A percentile compares a stretch with the other conserved stretches of the same genome.
Conservation (phyloP, 2,113 vertebrate genomes). For the Amazona vittata region DNA sequence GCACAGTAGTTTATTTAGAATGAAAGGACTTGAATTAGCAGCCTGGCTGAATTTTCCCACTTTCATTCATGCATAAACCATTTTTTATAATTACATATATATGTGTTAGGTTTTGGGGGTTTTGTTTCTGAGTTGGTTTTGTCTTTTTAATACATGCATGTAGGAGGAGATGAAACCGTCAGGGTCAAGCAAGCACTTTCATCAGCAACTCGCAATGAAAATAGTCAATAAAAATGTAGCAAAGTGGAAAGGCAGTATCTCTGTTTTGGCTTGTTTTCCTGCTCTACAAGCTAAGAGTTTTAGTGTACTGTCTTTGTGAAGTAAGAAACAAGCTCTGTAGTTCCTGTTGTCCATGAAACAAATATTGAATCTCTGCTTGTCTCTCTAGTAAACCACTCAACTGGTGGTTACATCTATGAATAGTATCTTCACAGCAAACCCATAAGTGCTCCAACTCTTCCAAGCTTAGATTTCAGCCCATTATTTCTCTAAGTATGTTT, state of each 20-base stretch:
- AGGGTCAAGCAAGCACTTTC: not conserved
- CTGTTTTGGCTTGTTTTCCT: not conserved
- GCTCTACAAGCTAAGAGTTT: not conserved
- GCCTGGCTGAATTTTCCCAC: not conserved
- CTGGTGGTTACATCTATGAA: not conserved
- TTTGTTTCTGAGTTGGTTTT: not conserved
- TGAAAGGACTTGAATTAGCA: not conserved
- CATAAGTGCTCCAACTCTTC: not conserved
- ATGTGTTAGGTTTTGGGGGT: not conserved
- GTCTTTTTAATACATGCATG: not conserved
- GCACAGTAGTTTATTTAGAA: not conserved
- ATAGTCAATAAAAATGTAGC: not conserved
- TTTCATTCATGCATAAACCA: not conserved
- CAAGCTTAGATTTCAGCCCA: not conserved
- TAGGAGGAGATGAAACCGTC: not conserved
- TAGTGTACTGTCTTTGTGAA: not conserved
- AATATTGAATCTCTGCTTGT: not conserved
- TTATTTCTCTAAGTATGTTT: not conserved
- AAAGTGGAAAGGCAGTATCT: not conserved
- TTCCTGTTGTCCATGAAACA: not conserved
- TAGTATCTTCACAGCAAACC: not conserved
- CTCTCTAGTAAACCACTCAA: not conserved
- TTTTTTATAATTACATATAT: not conserved
- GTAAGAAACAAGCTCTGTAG: not conserved
- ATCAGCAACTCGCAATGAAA: not conserved